phyloP scores from a whole-genome alignment of 1,140 invertebrate species.

The Atta cephalotes region DNA sequence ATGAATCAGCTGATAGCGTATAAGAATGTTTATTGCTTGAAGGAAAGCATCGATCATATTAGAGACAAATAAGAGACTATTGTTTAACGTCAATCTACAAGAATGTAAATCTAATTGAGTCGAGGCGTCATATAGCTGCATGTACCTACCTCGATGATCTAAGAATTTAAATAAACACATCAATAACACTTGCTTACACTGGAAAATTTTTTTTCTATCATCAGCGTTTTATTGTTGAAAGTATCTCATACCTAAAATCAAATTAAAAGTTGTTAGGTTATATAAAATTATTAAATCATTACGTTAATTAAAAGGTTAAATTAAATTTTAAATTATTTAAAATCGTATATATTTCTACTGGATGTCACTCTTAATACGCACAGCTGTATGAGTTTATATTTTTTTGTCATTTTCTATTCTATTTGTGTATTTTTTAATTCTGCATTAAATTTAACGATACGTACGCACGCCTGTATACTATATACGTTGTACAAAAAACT shows the following conservation, averaged over 20 bases:
- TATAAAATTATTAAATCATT: constrained; percentile 21
- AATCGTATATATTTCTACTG: neutral
- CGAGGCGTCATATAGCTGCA: constrained; percentile 23
- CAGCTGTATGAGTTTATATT: neutral
- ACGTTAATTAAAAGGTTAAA: constrained; percentile 17
- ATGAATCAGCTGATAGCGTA: constrained; percentile 64
- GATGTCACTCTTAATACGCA: neutral
- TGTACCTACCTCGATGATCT: neutral
- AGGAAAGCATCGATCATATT: constrained; percentile 61
- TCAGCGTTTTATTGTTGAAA: neutral
- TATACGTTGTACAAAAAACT: constrained; percentile 8
- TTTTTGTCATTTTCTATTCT: constrained; percentile 5
- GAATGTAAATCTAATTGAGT: constrained; percentile 50
- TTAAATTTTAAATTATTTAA: constrained; percentile 5
- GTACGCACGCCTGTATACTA: neutral
- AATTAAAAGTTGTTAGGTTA: neutral
- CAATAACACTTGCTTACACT: neutral
- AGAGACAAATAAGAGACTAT: constrained; percentile 58
- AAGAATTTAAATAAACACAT: constrained; percentile 5
- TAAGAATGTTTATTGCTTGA: constrained; percentile 8
- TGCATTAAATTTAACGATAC: constrained; percentile 25
- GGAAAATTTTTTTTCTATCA: neutral
- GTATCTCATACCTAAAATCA: neutral
- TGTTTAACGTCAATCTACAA: constrained; percentile 58
- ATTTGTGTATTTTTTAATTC: constrained; percentile 24